phyloP scores from a whole-genome alignment of 2,113 vertebrate genomes.

The Microcebus jonahi region DNA sequence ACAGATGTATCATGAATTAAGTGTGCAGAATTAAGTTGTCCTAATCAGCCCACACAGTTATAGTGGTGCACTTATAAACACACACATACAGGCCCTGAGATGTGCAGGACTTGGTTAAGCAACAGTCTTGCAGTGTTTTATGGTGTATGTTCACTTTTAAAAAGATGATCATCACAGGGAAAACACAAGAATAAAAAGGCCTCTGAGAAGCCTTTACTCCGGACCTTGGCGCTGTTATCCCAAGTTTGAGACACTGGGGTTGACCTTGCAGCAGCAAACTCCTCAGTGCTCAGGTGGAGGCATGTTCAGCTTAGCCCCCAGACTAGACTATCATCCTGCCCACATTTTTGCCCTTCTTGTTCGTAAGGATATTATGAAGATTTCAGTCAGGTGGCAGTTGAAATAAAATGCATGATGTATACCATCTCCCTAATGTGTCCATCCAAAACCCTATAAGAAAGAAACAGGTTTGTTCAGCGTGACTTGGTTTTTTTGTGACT shows the following conservation, averaged over 20 bases:
- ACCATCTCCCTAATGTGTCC: background rate
- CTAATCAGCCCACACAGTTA: background rate
- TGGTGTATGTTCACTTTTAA: background rate
- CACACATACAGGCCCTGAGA: background rate
- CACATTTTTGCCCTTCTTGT: background rate
- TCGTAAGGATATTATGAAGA: background rate
- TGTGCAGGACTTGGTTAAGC: background rate
- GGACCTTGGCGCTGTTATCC: no score
- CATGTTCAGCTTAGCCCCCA: background rate
- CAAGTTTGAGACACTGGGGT: background rate
- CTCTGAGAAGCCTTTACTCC: background rate
- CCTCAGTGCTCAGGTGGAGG: background rate
- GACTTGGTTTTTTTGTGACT: background rate
- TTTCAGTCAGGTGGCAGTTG: background rate
- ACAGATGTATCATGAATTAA: background rate
- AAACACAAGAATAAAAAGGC: background rate
- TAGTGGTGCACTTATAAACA: background rate
- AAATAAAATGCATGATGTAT: background rate
- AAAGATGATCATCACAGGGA: slow-evolving; percentile 1
- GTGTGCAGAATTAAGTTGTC: background rate
- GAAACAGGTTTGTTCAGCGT: background rate
- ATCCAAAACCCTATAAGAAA: background rate
- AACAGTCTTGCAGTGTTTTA: background rate
- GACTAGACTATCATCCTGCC: background rate
- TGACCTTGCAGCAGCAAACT: background rate